Conservation (phyloP, 2,797 vertebrate genomes). For the Pitangus sulphuratus region DNA sequence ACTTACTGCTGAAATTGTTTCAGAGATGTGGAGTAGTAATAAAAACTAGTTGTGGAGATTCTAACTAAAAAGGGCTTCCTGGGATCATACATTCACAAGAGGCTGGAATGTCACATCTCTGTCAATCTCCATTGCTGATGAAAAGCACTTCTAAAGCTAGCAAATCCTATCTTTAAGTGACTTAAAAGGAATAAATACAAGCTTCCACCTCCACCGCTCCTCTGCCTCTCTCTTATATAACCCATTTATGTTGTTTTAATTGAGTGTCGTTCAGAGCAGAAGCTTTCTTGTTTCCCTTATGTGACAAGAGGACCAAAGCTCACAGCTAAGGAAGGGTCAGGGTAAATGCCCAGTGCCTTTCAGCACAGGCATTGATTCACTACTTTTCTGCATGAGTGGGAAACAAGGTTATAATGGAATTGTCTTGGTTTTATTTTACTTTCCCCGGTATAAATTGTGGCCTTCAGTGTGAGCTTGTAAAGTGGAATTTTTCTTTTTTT, state of each 20-base stretch:
- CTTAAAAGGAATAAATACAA: background rate
- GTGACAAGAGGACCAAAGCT: background rate
- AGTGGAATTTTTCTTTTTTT: background rate
- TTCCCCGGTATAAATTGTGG: background rate
- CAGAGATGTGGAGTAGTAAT: background rate
- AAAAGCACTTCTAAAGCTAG: background rate
- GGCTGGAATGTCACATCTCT: background rate
- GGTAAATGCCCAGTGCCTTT: background rate
- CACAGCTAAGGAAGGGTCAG: background rate
- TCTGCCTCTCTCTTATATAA: background rate
- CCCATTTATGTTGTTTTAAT: background rate
- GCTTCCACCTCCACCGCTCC: background rate
- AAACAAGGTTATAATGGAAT: background rate
- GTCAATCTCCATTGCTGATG: background rate
- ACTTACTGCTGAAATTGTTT: background rate
- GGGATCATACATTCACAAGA: background rate
- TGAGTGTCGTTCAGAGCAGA: background rate
- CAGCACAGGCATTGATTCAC: background rate
- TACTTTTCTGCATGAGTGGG: background rate
- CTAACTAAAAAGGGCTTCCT: background rate
- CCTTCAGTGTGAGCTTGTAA: accelerated
- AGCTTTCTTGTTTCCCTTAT: background rate
- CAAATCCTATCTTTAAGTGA: background rate
- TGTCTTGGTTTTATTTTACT: background rate
- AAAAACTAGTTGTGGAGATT: background rate